Evolutionary conservation across 2,888 invertebrate species (phyloP).

Genomic region (Morpho deidamia): DNA sequence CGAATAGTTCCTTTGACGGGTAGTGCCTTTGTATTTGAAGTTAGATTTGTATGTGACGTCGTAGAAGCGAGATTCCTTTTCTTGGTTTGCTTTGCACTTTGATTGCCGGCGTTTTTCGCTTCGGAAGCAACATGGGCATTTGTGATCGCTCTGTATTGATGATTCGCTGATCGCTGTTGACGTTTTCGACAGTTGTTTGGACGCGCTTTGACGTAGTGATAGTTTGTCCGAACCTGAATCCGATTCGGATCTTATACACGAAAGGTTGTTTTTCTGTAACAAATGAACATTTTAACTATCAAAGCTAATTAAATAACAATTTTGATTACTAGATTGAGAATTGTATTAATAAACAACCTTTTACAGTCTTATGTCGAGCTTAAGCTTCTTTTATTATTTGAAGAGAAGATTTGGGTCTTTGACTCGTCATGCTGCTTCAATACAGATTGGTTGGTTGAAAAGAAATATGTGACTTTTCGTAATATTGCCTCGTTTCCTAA

Average conservation of each 20-base stretch:
- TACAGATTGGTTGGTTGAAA: too few relatives aligned
- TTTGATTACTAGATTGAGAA: too few relatives aligned
- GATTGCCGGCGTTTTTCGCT: slow-evolving; percentile 49
- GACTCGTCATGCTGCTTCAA: too few relatives aligned
- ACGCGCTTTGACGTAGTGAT: slow-evolving; percentile 57
- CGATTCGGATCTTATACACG: slow-evolving; percentile 69
- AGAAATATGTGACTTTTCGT: too few relatives aligned
- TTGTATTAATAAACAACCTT: too few relatives aligned
- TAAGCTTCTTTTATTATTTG: too few relatives aligned
- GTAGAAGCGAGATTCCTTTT: slow-evolving; percentile 54
- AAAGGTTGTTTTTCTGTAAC: slow-evolving; percentile 64
- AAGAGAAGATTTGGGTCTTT: too few relatives aligned
- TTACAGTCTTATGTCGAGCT: too few relatives aligned
- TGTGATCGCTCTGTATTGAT: slow-evolving; percentile 53
- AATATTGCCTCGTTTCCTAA: too few relatives aligned
- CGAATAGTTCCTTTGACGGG: slow-evolving; percentile 69
- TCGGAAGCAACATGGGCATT: slow-evolving; percentile 65
- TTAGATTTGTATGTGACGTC: slow-evolving; percentile 68
- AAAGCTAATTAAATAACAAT: too few relatives aligned
- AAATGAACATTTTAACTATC: slow-evolving; percentile 25
- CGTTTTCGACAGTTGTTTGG: slow-evolving; percentile 55
- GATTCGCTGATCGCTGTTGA: slow-evolving; percentile 57
- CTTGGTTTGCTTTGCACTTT: slow-evolving; percentile 44
- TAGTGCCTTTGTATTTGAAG: slow-evolving; percentile 61
- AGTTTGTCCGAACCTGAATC: slow-evolving; percentile 68